Evolutionary conservation across 2,797 vertebrate species (phyloP).

Genomic region (Octomys mimax): DNA sequence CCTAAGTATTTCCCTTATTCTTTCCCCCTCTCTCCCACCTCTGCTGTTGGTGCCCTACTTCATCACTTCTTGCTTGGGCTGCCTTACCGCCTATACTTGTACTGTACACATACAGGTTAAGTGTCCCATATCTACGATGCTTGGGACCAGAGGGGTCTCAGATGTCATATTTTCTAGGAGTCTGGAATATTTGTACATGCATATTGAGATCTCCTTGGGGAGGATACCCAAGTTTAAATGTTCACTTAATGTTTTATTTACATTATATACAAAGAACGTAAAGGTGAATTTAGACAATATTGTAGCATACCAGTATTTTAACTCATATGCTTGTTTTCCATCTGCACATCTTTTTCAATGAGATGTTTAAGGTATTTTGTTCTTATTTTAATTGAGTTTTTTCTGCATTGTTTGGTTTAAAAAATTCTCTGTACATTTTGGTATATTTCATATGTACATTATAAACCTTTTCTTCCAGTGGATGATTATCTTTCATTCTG

Average conservation of each 20-base stretch:
- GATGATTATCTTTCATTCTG: neutral
- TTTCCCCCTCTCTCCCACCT: neutral
- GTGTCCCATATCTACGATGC: neutral
- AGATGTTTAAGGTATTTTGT: neutral
- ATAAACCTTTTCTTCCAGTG: conserved; percentile 2
- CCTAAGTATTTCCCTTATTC: neutral
- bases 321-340: neutral
- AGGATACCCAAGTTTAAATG: neutral
- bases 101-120: neutral
- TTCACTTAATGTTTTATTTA: neutral
- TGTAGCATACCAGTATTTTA: neutral
- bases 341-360: neutral
- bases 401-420: neutral
- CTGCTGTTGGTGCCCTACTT: neutral
- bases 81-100: neutral
- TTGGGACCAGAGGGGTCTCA: neutral
- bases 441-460: neutral
- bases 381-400: neutral
- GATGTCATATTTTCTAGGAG: neutral
- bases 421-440: neutral
- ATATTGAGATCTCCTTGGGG: neutral
- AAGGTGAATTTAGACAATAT: neutral
- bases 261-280: neutral
- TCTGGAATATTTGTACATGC: neutral
- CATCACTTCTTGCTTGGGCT: neutral